Evolutionary conservation across 92 coral and sea anemone genomes (phyloP).

Genomic region (Meandrina meandrites): DNA sequence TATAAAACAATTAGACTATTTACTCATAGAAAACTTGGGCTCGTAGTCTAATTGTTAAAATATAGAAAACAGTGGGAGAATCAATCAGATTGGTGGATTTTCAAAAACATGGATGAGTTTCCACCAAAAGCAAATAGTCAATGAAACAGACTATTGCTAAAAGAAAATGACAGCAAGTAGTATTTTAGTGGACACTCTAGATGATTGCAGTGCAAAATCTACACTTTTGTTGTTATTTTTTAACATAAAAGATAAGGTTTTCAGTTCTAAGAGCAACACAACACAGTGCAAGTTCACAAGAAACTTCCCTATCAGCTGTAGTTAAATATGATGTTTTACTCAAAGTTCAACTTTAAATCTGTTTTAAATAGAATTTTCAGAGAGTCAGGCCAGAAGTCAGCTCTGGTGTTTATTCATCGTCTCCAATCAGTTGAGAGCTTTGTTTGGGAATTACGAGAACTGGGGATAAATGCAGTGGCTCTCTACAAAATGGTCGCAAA

Average conservation of each 20-base stretch:
- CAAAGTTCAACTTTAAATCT: not conserved
- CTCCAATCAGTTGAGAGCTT: constrained; percentile 78
- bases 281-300: no score
- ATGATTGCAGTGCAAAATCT: no score
- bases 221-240: no score
- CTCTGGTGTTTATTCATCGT: constrained; percentile 82
- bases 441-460: constrained; percentile 80
- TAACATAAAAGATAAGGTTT: no score
- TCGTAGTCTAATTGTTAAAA: not conserved
- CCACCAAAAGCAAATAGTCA: no score
- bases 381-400: constrained; percentile 76
- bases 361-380: constrained; percentile 57
- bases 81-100: no score
- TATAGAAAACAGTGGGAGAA: no score
- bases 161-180: no score
- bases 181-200: no score
- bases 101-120: no score
- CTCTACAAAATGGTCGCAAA: constrained; percentile 77
- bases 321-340: not conserved
- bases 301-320: not conserved
- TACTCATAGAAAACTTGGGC: not conserved
- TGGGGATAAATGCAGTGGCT: constrained; percentile 78
- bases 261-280: no score
- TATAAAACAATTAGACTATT: not conserved
- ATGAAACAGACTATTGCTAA: no score